Evolutionary conservation across 2,888 invertebrate species (phyloP).

Genomic region (Tetranychus truncatus): DNA sequence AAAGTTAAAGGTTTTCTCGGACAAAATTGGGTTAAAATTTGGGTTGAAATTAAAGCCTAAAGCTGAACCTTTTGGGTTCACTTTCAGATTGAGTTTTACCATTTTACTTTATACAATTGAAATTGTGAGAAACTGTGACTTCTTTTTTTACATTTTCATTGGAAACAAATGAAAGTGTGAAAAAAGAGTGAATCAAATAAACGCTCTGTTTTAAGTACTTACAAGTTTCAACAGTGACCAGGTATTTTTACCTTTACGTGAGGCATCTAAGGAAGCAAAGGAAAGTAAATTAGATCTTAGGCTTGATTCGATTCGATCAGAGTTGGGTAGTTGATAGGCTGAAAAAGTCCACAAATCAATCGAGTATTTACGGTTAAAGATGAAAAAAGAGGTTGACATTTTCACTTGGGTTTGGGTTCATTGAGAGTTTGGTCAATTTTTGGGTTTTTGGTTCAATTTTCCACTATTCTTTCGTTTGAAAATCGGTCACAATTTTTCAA

Average conservation of each 20-base stretch:
- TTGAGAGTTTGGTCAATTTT: too few species aligned
- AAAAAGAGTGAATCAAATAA: not conserved
- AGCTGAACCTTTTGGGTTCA: too few species aligned
- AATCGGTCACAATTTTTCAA: too few species aligned
- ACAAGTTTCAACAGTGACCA: slow-evolving; percentile 37
- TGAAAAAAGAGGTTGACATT: not conserved
- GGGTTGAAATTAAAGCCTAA: not conserved
- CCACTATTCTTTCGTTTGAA: too few species aligned
- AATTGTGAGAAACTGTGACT: not conserved
- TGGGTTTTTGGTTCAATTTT: too few species aligned
- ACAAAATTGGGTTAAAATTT: not conserved
- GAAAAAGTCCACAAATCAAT: not conserved
- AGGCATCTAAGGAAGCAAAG: slow-evolving; percentile 29
- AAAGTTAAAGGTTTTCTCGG: not conserved
- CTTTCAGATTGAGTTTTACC: too few species aligned
- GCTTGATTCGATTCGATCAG: not conserved
- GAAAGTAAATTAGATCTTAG: slow-evolving; percentile 1
- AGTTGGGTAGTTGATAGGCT: not conserved
- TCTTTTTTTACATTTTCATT: too few species aligned
- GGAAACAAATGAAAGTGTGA: not conserved
- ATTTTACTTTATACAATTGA: too few species aligned
- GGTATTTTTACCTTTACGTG: slow-evolving; percentile 34
- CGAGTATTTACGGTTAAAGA: not conserved
- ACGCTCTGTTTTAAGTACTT: slow-evolving; percentile 27
- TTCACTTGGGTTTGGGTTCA: too few species aligned